Percentiles rank a stretch among this genome's conserved stretches.
Evolutionary conservation across 2,888 invertebrate genomes (phyloP).

Genomic region (Thymelicus lineola): DNA sequence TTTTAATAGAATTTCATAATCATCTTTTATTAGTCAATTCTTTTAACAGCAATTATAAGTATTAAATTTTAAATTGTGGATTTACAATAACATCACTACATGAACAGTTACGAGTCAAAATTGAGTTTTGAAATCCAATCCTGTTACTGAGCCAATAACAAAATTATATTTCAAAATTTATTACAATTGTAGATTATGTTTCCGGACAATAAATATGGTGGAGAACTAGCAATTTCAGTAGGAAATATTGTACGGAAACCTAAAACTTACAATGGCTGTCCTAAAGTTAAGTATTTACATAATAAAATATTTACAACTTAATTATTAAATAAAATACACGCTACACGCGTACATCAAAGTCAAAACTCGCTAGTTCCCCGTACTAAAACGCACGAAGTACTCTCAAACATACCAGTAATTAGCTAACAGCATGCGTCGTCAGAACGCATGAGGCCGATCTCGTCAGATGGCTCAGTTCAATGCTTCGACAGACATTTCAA

Average conservation of each 20-base stretch:
- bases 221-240: constrained; percentile 22
- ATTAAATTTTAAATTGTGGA: constrained; percentile 55
- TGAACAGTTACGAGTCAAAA: constrained; percentile 21
- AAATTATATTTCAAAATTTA: constrained; percentile 47
- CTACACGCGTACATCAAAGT: constrained; percentile 44
- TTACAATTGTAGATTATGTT: constrained; percentile 55
- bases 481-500: constrained; percentile 3
- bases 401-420: constrained; percentile 21
- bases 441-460: constrained; percentile 36
- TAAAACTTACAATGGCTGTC: constrained; percentile 78
- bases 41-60: constrained; percentile 78
- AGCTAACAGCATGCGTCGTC: constrained; percentile 30
- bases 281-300: constrained; percentile 60
- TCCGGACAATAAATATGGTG: constrained; percentile 40
- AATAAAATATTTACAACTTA: constrained; percentile 75
- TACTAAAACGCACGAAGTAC: constrained; percentile 73
- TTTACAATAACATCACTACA: constrained; percentile 47
- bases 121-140: constrained; percentile 44
- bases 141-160: constrained; percentile 38
- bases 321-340: constrained; percentile 57
- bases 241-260: constrained; percentile 50
- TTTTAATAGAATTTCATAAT: constrained; percentile 32
- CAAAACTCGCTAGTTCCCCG: constrained; percentile 48
- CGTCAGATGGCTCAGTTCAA: constrained; percentile 16
- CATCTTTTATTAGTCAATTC: constrained; percentile 65